Conservation (phyloP, 30 jellyfish, hydroid and myxozoan species). For the Clytia hemisphaerica region DNA sequence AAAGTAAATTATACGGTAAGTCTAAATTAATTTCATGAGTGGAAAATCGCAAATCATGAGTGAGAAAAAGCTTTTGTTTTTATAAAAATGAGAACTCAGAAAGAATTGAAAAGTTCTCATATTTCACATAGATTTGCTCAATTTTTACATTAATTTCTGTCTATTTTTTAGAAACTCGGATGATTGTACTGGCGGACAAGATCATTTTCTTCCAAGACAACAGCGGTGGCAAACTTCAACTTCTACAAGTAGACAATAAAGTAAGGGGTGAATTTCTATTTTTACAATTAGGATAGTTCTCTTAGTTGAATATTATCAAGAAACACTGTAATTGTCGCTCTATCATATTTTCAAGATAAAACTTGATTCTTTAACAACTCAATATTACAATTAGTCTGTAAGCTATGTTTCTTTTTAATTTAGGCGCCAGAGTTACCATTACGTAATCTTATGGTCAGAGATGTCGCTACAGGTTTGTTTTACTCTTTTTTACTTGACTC, state of each 20-base stretch:
- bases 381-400: too few species aligned
- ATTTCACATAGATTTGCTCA: background rate
- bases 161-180: constrained; percentile 58
- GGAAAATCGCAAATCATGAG: background rate
- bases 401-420: too few species aligned
- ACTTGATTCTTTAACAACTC: too few species aligned
- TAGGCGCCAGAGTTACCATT: constrained; percentile 75
- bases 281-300: too few species aligned
- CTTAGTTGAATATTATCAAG: too few species aligned
- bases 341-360: too few species aligned
- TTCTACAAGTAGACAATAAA: constrained; percentile 72
- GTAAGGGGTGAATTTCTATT: too few species aligned
- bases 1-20: constrained; percentile 76
- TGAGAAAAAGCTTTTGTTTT: background rate
- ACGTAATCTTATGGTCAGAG: constrained; percentile 77
- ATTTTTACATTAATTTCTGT: background rate
- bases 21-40: too few species aligned
- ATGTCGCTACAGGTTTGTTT: constrained; percentile 82
- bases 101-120: background rate
- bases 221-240: constrained; percentile 57
- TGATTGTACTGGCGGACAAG: constrained; percentile 68
- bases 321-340: too few species aligned
- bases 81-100: too few species aligned
- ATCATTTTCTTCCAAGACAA: constrained; percentile 79
- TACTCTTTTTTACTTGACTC: too few species aligned